Evolutionary conservation across 2,888 invertebrate genomes (phyloP).

Genomic region (Drosophila gaucha): DNA sequence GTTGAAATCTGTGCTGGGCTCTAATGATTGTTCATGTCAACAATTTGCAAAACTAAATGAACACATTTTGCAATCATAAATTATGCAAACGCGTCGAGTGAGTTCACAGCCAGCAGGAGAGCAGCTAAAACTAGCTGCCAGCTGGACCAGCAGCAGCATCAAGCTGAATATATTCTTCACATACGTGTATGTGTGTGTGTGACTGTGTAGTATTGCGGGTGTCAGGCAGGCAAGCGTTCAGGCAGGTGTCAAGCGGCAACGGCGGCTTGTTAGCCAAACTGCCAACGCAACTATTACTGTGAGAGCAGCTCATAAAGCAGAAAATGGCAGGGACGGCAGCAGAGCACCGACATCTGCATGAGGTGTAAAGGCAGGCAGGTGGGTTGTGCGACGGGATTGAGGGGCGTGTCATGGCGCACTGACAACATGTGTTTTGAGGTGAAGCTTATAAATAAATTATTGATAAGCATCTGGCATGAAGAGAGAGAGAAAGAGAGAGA

Average conservation of each 20-base stretch:
- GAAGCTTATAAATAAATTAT: constrained; percentile 81
- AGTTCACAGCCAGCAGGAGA: constrained; percentile 25
- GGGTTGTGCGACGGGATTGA: neutral
- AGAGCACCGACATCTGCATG: constrained; percentile 1
- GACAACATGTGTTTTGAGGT: constrained; percentile 78
- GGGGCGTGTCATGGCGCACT: constrained; percentile 56
- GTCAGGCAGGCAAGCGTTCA: constrained; percentile 5
- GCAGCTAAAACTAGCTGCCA: constrained; percentile 1
- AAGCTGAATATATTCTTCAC: constrained; percentile 25
- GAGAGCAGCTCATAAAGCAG: constrained; percentile 48
- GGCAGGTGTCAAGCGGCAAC: constrained; percentile 57
- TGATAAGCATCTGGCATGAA: constrained; percentile 74
- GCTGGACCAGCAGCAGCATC: constrained; percentile 22
- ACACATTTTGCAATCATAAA: constrained; percentile 78
- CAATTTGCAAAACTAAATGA: constrained; percentile 81
- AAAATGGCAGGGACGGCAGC: constrained; percentile 18
- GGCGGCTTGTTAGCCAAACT: constrained; percentile 73
- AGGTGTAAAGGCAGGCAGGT: neutral
- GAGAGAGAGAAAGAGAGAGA: constrained; percentile 47
- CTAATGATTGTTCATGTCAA: constrained; percentile 79
- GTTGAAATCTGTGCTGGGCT: constrained; percentile 70
- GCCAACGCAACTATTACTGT: constrained; percentile 67
- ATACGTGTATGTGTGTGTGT: constrained; percentile 4
- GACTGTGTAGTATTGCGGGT: neutral
- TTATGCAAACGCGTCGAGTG: constrained; percentile 68